phyloP scores from a whole-genome alignment of 2,113 vertebrate genomes.

The Rhynchomys soricoides region DNA sequence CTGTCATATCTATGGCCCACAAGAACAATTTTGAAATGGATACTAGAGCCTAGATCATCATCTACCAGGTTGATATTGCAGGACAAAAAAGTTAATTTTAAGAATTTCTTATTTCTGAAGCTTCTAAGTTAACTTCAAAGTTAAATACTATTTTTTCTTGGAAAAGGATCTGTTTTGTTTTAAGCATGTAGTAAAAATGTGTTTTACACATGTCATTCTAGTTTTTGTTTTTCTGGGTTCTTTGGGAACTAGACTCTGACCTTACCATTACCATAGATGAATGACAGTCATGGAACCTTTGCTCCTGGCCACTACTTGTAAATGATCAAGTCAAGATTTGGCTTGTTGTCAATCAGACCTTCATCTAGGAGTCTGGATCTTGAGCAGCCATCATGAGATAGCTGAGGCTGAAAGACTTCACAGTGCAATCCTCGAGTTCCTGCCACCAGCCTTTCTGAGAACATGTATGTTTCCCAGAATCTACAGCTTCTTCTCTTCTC shows the following conservation, averaged over 20 bases:
- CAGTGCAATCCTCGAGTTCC: not conserved
- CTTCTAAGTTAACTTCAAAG: not conserved
- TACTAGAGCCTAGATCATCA: not conserved
- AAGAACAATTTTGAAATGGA: not conserved
- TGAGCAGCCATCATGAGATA: not conserved
- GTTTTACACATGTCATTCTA: not conserved
- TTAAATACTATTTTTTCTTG: not conserved
- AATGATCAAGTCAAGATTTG: not conserved
- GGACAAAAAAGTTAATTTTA: constrained; percentile 18
- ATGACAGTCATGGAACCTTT: not conserved
- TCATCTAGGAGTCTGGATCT: not conserved
- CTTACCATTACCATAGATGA: not conserved
- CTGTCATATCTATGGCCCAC: not conserved
- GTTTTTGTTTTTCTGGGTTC: not conserved
- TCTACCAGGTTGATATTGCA: not conserved
- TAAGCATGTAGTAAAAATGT: not conserved
- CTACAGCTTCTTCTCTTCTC: not conserved
- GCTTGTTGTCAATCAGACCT: not conserved
- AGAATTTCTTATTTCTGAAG: not conserved
- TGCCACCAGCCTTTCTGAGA: not conserved
- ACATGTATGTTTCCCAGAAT: not conserved
- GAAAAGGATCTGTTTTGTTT: not conserved
- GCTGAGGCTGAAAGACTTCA: not conserved
- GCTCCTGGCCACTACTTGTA: not conserved
- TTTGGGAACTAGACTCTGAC: not conserved